Evolutionary conservation across 2,113 vertebrate genomes (phyloP).

Genomic region (Meles meles): DNA sequence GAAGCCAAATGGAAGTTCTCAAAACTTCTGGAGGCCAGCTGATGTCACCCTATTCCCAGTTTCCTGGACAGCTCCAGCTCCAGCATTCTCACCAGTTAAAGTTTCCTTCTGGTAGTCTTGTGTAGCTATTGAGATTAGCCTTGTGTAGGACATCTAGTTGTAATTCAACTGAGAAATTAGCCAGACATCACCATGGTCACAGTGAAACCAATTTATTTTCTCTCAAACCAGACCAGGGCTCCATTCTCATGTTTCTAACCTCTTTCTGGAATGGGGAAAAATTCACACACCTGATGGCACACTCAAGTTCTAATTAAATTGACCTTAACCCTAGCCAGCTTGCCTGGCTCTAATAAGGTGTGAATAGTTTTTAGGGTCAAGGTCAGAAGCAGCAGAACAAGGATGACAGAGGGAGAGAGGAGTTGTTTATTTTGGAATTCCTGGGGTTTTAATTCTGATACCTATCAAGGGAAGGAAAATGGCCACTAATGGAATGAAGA

Average conservation of each 20-base stretch:
- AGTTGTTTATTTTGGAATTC: neutral
- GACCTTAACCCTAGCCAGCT: neutral
- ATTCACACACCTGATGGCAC: neutral
- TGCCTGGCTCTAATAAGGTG: neutral
- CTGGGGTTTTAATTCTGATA: neutral
- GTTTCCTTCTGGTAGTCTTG: neutral
- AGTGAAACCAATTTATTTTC: neutral
- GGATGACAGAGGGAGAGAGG: neutral
- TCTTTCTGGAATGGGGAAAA: neutral
- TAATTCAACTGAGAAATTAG: neutral
- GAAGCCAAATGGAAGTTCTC: conserved; percentile 38
- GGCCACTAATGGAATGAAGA: neutral
- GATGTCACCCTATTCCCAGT: conserved; percentile 1
- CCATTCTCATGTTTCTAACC: neutral
- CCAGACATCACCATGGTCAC: neutral
- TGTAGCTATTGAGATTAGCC: neutral
- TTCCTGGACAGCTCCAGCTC: conserved; percentile 35
- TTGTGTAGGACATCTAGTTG: neutral
- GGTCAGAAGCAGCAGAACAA: neutral
- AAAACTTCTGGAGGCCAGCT: neutral
- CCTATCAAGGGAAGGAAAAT: conserved; percentile 11
- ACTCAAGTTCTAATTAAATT: neutral
- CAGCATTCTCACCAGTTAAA: conserved; percentile 39
- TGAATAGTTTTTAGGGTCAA: neutral
- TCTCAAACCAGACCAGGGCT: neutral